Base-by-base conservation (phyloP, 1,140 invertebrate species). In the Ceratina japonica region DNA sequence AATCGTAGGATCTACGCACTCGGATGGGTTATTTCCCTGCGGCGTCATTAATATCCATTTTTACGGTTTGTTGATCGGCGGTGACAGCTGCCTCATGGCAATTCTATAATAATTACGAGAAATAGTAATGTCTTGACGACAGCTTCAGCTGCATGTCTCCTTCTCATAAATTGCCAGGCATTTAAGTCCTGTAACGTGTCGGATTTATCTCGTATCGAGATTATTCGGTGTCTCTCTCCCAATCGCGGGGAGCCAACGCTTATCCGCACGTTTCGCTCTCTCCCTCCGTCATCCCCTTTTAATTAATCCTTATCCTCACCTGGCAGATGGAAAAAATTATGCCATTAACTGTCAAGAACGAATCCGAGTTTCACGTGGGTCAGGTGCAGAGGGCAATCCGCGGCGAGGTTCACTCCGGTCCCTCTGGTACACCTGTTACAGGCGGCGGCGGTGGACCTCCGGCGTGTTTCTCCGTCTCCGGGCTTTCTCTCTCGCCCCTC, bases 381-480 rank as follows among this genome's bases (percentile, higher is more conserved):
- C 76, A 75, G 65, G 59, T 83, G 77, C 54, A 64, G 51, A 72
- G 66, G 22, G 54, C 61, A 66, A 75, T 75, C 54, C 64, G 59
- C 73, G 24, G 52, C 70, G 44, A 62, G 27, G 27, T 59, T 76
- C 62, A 49, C 51, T 27, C 20, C n/a, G 31, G 72, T 52, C 12
- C 12, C 16, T 16, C 16, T 16, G 16, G 54, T 80, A 83, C 77
- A 84, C 68, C 77, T 84, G 72, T 84, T 84, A 83, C 77, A 31
- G 66, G 13, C 10, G 27, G 20, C 56, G 15, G 37, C 27, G n/a
- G 24, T 75, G 68, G 59, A 56, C 66, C 78, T 71, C 56, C 37
- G 27, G 16, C 56, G n/a, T 1, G 22, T 66, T 75, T 52, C 77
- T 71, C 58, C 37, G 54, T 80, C 62, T 63, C 51, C 24, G 18